Conservation (phyloP, 1,140 invertebrate genomes). For the Archegozetes longisetosus region DNA sequence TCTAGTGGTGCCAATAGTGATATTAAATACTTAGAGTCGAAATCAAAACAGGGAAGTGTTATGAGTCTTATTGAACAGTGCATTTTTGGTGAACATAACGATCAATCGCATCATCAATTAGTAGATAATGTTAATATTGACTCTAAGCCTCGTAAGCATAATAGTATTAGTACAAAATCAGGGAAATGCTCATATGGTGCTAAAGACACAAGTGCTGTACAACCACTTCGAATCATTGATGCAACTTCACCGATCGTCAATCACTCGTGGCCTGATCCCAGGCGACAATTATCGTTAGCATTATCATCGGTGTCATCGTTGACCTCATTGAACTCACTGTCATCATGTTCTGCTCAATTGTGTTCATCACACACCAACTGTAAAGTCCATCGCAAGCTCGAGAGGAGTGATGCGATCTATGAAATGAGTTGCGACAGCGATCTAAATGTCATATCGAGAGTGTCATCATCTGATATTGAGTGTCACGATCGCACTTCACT, state of each 20-base stretch:
- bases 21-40: too few species aligned
- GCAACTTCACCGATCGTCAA: constrained; percentile 13
- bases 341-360: neutral
- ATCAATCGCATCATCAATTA: neutral
- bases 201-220: neutral
- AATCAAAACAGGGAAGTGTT: neutral
- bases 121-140: neutral
- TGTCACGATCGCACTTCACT: neutral
- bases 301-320: neutral
- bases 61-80: neutral
- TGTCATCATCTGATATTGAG: constrained; percentile 3
- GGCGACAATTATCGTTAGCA: constrained; percentile 3
- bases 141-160: neutral
- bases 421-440: neutral
- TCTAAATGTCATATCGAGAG: neutral
- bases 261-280: constrained; percentile 6
- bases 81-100: neutral
- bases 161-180: neutral
- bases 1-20: constrained; percentile 31
- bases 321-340: neutral
- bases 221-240: constrained; percentile 17
- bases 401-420: neutral
- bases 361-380: neutral
- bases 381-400: neutral
- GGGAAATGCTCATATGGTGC: neutral